Evolutionary conservation across 2,113 vertebrate species (phyloP).

Genomic region (Pygoscelis adeliae): DNA sequence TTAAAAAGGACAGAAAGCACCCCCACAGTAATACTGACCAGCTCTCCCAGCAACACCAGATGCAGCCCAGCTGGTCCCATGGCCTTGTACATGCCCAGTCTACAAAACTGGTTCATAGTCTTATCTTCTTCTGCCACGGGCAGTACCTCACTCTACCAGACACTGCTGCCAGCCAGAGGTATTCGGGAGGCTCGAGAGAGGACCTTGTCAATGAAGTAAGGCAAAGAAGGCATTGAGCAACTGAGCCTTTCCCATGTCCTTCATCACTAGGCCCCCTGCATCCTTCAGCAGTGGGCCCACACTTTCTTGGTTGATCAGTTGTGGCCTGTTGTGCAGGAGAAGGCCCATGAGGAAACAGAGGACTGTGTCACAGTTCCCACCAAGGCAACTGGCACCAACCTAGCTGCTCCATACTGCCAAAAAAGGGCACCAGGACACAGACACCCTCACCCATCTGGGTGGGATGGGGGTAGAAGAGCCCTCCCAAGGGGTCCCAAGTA

Average conservation of each 20-base stretch:
- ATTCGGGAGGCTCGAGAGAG: not conserved
- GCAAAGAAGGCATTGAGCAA: rapidly evolving
- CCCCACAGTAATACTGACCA: not conserved
- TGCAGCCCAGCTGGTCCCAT: not conserved
- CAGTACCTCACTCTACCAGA: not conserved
- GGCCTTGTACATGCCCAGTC: not conserved
- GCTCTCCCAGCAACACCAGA: not conserved
- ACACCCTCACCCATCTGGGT: not conserved
- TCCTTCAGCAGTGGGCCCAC: not conserved
- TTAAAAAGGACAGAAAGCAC: not conserved
- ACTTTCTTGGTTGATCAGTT: not conserved
- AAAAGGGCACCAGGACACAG: not conserved
- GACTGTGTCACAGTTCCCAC: not conserved
- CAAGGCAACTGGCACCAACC: not conserved
- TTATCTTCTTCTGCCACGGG: rapidly evolving
- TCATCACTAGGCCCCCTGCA: not conserved
- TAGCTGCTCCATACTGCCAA: not conserved
- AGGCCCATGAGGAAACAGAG: not conserved
- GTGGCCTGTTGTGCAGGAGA: not conserved
- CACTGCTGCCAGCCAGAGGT: not conserved
- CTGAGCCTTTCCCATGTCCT: not conserved
- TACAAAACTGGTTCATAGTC: not conserved
- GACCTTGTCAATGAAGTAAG: not conserved
- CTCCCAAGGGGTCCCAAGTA: not conserved
- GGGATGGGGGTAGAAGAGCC: not conserved